Evolutionary conservation across 23 tunicate species (phyloP).

Genomic region (Halocynthia aurantium): DNA sequence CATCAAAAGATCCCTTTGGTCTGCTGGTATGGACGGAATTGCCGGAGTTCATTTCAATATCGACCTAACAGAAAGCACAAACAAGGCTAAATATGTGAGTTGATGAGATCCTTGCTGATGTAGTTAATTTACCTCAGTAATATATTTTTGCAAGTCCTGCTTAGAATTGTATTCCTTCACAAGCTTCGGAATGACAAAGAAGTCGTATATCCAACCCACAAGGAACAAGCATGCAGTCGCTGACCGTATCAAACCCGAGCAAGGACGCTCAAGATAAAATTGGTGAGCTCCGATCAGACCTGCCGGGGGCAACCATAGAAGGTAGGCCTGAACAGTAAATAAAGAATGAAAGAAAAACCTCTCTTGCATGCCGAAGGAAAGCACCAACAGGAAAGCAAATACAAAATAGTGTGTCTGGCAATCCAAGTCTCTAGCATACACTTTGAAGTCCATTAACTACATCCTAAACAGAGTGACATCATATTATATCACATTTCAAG

Average conservation of each 20-base stretch:
- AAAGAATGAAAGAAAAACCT: not conserved
- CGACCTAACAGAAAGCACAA: too few relatives aligned
- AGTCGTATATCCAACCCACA: conserved; percentile 3
- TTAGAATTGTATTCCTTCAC: not conserved
- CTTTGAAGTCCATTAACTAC: too few relatives aligned
- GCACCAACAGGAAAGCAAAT: too few relatives aligned
- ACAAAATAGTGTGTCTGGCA: too few relatives aligned
- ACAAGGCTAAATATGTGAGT: too few relatives aligned
- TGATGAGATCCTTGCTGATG: not conserved
- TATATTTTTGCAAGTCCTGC: not conserved
- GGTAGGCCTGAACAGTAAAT: not conserved
- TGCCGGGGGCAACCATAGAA: conserved; percentile 8
- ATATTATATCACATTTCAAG: not conserved
- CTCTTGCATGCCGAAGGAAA: too few relatives aligned
- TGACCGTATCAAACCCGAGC: conserved; percentile 1
- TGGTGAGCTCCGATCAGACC: conserved; percentile 7
- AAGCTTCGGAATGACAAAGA: not conserved
- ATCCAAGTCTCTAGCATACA: too few relatives aligned
- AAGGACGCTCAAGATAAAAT: conserved; percentile 5
- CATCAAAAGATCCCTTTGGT: not conserved
- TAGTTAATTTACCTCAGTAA: conserved; percentile 3
- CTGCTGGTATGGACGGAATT: not conserved
- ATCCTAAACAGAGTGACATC: not conserved
- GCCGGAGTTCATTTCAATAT: not conserved
- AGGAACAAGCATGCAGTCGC: not conserved